phyloP scores from a whole-genome alignment of 2,888 invertebrate species.

The Eupithecia centaureata region DNA sequence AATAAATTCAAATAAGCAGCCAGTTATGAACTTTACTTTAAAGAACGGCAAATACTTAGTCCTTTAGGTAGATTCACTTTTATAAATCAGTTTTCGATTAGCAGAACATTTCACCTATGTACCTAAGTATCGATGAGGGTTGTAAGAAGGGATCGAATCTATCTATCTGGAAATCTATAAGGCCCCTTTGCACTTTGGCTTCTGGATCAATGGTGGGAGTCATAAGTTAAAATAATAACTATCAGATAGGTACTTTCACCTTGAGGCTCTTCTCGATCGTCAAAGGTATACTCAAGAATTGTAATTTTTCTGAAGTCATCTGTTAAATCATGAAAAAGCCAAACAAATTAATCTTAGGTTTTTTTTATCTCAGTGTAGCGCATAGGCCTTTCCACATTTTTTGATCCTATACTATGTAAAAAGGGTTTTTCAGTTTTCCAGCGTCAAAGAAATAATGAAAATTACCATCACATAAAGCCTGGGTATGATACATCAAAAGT shows the following conservation, averaged over 20 bases:
- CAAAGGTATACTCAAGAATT: too few relatives aligned
- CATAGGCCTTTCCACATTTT: not conserved
- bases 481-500: not conserved
- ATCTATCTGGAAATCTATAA: too few relatives aligned
- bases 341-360: not conserved
- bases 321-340: not conserved
- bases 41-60: not conserved
- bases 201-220: not conserved
- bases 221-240: not conserved
- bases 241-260: too few relatives aligned
- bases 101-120: not conserved
- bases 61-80: not conserved
- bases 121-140: too few relatives aligned
- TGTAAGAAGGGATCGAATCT: too few relatives aligned
- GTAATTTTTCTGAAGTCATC: too few relatives aligned
- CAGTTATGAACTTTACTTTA: conserved; percentile 7
- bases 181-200: not conserved
- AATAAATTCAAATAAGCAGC: conserved; percentile 22
- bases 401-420: not conserved
- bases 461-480: not conserved
- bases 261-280: too few relatives aligned
- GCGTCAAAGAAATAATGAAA: not conserved
- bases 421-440: not conserved
- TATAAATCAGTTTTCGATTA: not conserved
- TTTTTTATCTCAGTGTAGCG: not conserved